These are phyloP conservation scores for Fopius arisanus DNA, from an alignment of 1,140 invertebrate species.

Conservation along the genomic window DNA sequence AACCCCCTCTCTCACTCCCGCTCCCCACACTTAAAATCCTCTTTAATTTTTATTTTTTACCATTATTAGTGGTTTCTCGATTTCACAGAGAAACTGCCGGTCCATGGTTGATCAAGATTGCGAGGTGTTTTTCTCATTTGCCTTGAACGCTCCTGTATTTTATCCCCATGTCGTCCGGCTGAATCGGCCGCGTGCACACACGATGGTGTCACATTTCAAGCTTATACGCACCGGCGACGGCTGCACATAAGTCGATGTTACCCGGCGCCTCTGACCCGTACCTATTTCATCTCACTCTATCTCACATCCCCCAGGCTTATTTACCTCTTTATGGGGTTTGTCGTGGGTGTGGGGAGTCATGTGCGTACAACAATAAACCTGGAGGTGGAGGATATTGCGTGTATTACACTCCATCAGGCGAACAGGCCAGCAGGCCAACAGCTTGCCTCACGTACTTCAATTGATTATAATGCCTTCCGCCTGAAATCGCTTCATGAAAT, in stretches of 20 bases:
- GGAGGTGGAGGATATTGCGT: not conserved
- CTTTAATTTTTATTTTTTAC: not conserved
- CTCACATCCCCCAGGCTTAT: not conserved
- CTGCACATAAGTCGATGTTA: slow-evolving; percentile 22
- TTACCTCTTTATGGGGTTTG: not conserved
- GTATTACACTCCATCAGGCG: not conserved
- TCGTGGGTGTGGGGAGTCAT: not conserved
- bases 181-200: slow-evolving; percentile 18
- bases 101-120: not conserved
- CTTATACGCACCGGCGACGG: slow-evolving; percentile 42
- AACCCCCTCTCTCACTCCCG: not conserved
- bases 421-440: not conserved
- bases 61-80: not conserved
- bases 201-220: slow-evolving; percentile 58
- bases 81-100: not conserved
- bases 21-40: not conserved
- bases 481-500: no score
- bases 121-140: slow-evolving; percentile 3
- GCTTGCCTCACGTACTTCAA: not conserved
- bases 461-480: not conserved
- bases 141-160: slow-evolving; percentile 7
- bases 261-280: slow-evolving; percentile 28
- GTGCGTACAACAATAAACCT: not conserved
- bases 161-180: slow-evolving; percentile 30
- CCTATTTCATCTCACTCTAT: not conserved